Evolutionary conservation across 2,888 invertebrate genomes (phyloP).

Genomic region (Tachina fera): DNA sequence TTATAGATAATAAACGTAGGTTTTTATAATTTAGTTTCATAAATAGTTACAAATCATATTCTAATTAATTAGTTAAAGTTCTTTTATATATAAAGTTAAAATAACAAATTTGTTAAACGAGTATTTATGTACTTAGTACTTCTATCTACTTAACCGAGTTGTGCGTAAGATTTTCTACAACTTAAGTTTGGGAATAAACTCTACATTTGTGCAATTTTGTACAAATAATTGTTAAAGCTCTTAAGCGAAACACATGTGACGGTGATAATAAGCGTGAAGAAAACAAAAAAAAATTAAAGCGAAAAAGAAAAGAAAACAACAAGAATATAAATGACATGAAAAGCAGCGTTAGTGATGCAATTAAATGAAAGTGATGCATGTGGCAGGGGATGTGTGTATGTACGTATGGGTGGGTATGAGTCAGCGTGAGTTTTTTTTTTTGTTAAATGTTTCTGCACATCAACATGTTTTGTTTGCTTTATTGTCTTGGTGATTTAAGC

Average conservation of each 20-base stretch:
- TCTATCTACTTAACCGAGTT: too few species aligned
- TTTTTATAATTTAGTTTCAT: too few species aligned
- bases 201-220: conserved; percentile 4
- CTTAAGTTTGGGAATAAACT: neutral
- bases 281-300: neutral
- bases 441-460: conserved; percentile 2
- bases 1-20: too few species aligned
- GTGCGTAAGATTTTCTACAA: neutral
- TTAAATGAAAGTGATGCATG: conserved; percentile 40
- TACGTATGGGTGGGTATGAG: neutral
- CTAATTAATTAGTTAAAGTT: too few species aligned
- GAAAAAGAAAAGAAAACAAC: neutral
- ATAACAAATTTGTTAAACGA: too few species aligned
- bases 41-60: too few species aligned
- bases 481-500: conserved; percentile 24
- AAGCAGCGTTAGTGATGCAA: conserved; percentile 37
- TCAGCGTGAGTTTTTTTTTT: neutral
- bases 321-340: conserved; percentile 11
- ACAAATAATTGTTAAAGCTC: neutral
- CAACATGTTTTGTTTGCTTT: conserved; percentile 11
- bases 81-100: too few species aligned
- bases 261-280: conserved; percentile 34
- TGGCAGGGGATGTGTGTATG: neutral
- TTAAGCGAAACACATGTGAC: conserved; percentile 7
- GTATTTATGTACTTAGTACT: too few species aligned